Base-by-base conservation (phyloP, 2,113 vertebrate species). In the Notechis scutatus region DNA sequence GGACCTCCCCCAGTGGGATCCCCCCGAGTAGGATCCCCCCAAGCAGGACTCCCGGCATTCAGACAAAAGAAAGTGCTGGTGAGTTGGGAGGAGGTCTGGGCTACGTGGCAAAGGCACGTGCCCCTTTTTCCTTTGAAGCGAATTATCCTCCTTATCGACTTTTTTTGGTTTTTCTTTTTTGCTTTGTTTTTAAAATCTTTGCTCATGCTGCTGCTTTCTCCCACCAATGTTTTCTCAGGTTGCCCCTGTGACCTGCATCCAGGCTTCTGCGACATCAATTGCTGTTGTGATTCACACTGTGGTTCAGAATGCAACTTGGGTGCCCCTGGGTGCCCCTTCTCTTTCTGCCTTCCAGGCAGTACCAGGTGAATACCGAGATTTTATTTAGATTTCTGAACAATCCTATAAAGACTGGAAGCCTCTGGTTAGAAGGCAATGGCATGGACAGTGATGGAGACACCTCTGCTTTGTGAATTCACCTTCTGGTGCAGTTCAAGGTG, bases 341-440 rank as follows among this genome's bases (percentile, higher is more conserved):
- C 92, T 50, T 93, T 93, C 89, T 93, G 92, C 21, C 92, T 93
- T 64, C 92, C 92, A 64, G 92, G 92, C 56, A 93, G 92, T 89
- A 93, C 89, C 23, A 93, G 89, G 92, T 93, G 9, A 90, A 47
- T 81, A 9, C 42, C 18, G 18, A 81, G 74, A 42, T 81, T 81
- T 81, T 39, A 69, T 42, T 81, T 42, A 42, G 34, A 18, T 81
- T 81, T 81, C 18, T 21, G 21, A 34, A 42, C 18, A 81, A 12
- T 81, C 74, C 74, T 81, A 81, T 18, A 34, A 39, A 81, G 34
- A 42, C 74, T 42, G 7, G 34, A 81, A 81, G 7, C 34, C 3
- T 81, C 34, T 42, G 34, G 18, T 42, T 2, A 3, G 34, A 81
- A 81, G 18, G 74, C 74, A 81, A 42, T 21, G 74, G 74, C 74